phyloP scores from a whole-genome alignment of 2,888 invertebrate genomes.

The Caenorhabditis japonica region DNA sequence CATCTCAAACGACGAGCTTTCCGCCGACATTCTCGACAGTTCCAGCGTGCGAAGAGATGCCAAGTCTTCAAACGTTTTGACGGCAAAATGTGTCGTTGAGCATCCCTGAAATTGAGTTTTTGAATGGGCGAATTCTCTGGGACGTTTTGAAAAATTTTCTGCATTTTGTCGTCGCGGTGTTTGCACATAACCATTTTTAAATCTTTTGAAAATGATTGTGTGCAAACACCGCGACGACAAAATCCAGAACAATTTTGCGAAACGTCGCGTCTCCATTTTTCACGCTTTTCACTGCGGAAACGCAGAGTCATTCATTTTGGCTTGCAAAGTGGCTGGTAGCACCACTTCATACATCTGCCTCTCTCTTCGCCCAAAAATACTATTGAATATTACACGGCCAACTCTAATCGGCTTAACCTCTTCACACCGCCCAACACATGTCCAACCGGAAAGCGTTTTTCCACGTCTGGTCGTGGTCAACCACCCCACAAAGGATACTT shows the following conservation, averaged over 20 bases:
- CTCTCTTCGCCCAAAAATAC: constrained; percentile 17
- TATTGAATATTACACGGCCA: constrained; percentile 51
- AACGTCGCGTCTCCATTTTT: no score
- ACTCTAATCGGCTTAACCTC: constrained; percentile 44
- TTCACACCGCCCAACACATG: constrained; percentile 35
- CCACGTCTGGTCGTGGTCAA: no score
- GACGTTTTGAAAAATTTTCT: no score
- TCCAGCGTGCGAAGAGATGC: constrained; percentile 46
- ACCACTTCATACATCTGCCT: constrained; percentile 46
- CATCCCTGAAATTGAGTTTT: constrained; percentile 55
- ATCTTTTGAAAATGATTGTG: no score
- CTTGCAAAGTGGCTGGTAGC: not conserved
- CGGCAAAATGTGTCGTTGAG: constrained; percentile 37
- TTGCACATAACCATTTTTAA: no score
- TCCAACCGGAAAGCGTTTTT: no score
- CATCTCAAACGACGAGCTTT: constrained; percentile 19
- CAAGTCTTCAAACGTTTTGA: constrained; percentile 50
- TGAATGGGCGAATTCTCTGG: constrained; percentile 3
- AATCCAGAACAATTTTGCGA: no score
- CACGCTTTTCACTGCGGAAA: no score
- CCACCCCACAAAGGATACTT: constrained; percentile 2
- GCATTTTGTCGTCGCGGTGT: no score
- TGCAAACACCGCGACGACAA: no score
- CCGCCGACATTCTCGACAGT: constrained; percentile 1
- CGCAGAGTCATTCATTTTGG: no score